Evolutionary conservation across 2,797 vertebrate genomes (phyloP).

Genomic region (Tapirus indicus): DNA sequence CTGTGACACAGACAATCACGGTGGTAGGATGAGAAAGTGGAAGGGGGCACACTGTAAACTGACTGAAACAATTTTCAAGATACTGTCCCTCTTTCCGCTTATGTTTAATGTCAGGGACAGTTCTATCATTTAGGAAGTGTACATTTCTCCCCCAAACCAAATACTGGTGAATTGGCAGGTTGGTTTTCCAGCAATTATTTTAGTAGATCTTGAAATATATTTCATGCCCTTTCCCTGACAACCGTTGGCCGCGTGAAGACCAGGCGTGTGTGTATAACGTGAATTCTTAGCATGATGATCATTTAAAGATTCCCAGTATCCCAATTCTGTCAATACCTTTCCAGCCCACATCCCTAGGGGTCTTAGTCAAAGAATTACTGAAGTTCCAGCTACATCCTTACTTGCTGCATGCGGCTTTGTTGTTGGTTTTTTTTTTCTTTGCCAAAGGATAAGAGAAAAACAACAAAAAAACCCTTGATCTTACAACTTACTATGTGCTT

Average conservation of each 20-base stretch:
- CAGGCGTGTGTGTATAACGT: not conserved
- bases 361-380: not conserved
- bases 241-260: not conserved
- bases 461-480: not conserved
- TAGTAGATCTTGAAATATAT: not conserved
- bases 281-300: not conserved
- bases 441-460: not conserved
- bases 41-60: too few species aligned
- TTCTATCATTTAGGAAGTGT: not conserved
- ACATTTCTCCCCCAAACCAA: not conserved
- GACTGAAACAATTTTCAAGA: not conserved
- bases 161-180: not conserved
- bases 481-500: not conserved
- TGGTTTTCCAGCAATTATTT: not conserved
- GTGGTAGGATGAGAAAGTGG: too few species aligned
- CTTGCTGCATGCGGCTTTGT: not conserved
- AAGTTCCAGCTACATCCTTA: not conserved
- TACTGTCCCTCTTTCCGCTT: not conserved
- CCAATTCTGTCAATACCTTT: not conserved
- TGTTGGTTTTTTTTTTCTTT: conserved; percentile 12
- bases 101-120: not conserved
- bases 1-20: too few species aligned
- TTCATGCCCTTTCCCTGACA: not conserved
- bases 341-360: not conserved
- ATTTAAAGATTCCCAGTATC: not conserved